These are phyloP conservation scores for Oceanites oceanicus DNA, from an alignment of 2,113 vertebrate genomes.

Conservation along the genomic window DNA sequence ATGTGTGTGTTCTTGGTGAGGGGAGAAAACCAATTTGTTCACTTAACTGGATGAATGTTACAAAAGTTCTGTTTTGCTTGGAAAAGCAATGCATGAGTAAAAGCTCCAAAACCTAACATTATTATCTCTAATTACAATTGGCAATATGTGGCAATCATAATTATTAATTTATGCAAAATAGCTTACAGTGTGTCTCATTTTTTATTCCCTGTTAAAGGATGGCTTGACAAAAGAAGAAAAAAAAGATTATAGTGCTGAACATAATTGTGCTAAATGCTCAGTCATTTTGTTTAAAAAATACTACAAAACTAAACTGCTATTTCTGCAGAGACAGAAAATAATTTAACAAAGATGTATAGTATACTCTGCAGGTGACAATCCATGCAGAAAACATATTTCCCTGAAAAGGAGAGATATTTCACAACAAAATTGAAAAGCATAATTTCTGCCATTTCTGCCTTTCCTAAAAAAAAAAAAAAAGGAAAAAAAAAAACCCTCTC, in stretches of 20 bases:
- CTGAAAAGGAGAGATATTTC: conserved; percentile 44
- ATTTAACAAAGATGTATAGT: conserved; percentile 55
- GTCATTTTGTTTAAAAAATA: conserved; percentile 59
- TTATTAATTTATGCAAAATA: conserved; percentile 71
- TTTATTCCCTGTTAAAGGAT: conserved; percentile 70
- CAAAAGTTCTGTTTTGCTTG: conserved; percentile 54
- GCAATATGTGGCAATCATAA: conserved; percentile 68
- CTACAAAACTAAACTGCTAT: conserved; percentile 43
- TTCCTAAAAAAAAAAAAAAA: neutral
- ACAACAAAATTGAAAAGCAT: neutral
- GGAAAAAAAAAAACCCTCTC: accelerated
- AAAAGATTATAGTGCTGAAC: conserved; percentile 36
- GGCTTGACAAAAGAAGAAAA: conserved; percentile 38
- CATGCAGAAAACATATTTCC: conserved; percentile 48
- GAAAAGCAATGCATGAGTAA: conserved; percentile 44
- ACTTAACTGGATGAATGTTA: neutral
- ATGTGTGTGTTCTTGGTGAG: neutral
- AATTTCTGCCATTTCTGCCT: conserved; percentile 19
- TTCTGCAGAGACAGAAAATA: conserved; percentile 50
- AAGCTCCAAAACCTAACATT: conserved; percentile 54
- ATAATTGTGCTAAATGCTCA: conserved; percentile 56
- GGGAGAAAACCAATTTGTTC: neutral
- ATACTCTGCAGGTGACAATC: conserved; percentile 43
- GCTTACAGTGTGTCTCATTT: conserved; percentile 68
- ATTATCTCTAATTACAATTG: conserved; percentile 72